Base-by-base conservation (phyloP, 2,888 invertebrate genomes). In the Adela reaumurella region DNA sequence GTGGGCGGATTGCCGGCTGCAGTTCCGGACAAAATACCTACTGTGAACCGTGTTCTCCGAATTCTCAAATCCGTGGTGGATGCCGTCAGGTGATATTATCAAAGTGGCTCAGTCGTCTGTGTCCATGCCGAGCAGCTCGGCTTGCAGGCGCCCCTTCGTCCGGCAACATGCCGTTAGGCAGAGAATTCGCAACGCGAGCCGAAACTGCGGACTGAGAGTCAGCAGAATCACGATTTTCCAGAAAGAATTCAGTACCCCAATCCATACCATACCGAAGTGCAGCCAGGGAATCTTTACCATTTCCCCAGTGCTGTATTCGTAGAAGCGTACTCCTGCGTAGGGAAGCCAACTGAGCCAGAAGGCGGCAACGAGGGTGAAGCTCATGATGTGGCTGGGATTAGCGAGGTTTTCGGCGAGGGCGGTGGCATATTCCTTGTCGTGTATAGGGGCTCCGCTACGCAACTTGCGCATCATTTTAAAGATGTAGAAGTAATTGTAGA, bases 271-370 rank as follows among this genome's bases (percentile, higher is more conserved):
- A 54, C 89, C 89, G 67, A 96, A 97, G 72, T 95, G 93, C 56
- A 96, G 78, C 79, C 91, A 88, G 59, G 92, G 90, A 62, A 90
- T 83, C 74, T 90, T 84, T 50, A 85, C 67, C 69, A 83, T 82
- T 53, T 81, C 76, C 54, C 82, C 85, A 46, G 81, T 83, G 59
- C 84, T 70, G 65, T 84, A 85, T 67, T 88, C 92, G 74, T 92
- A 94, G 53, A 92, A 77, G 57, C 89, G 86, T 55, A 96, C 83
- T 50, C 86, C 83, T 55, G 94, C 89, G 78, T 92, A 95, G 19
- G 97, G 97, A 55, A 90, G 83, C 97, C 97, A 98, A 59, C 95
- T 93, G 54, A 94, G 76, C 88, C 94, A 91, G 78, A 97, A 98
- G 50, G 91, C 83, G 59, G 92, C 81, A 57, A 97, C 91, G 61